Percentiles rank a stretch among this genome's conserved stretches.
Evolutionary conservation across 2,113 vertebrate species (phyloP).

Genomic region (Cyphomyrus plagiostoma): DNA sequence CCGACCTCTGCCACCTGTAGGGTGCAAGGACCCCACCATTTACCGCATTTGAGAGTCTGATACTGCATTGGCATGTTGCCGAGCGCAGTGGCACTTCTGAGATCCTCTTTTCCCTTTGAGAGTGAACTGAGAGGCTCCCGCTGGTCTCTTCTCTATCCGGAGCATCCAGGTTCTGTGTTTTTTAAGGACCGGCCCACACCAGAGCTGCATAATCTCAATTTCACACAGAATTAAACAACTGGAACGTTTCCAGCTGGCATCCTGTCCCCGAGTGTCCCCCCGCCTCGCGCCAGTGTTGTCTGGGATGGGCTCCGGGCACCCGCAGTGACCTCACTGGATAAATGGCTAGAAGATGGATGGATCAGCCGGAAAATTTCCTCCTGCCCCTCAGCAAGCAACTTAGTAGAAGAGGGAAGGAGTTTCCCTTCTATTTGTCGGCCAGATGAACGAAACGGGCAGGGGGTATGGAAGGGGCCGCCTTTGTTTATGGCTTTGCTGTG

Average conservation of each 20-base stretch:
- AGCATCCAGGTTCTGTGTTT: background rate
- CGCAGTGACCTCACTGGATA: background rate
- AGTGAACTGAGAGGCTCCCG: background rate
- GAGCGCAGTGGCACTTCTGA: background rate
- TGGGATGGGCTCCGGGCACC: background rate
- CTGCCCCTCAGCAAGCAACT: background rate
- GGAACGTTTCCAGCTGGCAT: background rate
- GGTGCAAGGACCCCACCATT: background rate
- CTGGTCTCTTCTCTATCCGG: background rate
- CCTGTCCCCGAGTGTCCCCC: background rate
- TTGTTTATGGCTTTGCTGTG: background rate
- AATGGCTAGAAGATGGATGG: background rate
- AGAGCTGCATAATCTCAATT: background rate
- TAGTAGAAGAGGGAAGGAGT: background rate
- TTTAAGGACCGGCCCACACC: background rate
- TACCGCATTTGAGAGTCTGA: background rate
- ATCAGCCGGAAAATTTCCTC: background rate
- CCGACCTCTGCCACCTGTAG: background rate
- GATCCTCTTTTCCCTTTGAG: background rate
- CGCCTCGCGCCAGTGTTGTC: background rate
- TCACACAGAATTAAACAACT: conserved; percentile 1
- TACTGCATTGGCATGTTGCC: background rate
- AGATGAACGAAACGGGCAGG: background rate
- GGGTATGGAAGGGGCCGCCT: background rate
- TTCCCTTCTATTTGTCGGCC: background rate